Conservation (phyloP, 1,140 invertebrate genomes). For the Solen grandis region DNA sequence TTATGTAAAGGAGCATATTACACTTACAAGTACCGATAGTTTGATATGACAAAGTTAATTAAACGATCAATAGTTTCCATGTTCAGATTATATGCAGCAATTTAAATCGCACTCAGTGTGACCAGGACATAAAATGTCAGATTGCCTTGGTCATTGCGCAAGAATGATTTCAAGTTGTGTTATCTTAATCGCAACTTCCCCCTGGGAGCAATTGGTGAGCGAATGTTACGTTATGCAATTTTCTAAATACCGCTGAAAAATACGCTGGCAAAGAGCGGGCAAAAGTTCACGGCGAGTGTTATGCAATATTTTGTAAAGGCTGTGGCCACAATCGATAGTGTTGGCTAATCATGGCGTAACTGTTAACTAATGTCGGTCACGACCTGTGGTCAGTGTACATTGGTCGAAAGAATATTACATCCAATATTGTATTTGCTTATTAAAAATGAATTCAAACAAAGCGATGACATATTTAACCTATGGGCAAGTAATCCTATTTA, state of each 20-base stretch:
- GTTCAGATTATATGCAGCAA: too few relatives aligned
- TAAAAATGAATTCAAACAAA: not conserved
- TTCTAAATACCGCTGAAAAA: slow-evolving; percentile 47
- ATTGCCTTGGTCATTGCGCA: too few relatives aligned
- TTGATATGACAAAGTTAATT: too few relatives aligned
- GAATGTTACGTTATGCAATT: slow-evolving; percentile 49
- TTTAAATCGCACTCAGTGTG: too few relatives aligned
- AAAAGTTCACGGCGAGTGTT: slow-evolving; percentile 23
- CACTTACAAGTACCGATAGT: too few relatives aligned
- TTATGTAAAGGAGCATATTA: too few relatives aligned
- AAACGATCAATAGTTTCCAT: too few relatives aligned
- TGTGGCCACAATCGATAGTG: slow-evolving; percentile 24
- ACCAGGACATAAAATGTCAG: too few relatives aligned
- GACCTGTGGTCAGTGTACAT: not conserved
- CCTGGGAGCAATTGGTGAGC: too few relatives aligned
- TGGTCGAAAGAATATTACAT: not conserved
- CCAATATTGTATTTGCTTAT: not conserved
- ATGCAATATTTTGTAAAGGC: slow-evolving; percentile 43
- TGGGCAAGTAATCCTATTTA: not conserved
- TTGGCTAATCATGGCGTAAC: slow-evolving; percentile 39
- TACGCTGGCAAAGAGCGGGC: slow-evolving; percentile 2
- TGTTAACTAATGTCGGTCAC: slow-evolving; percentile 32
- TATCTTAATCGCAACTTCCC: too few relatives aligned
- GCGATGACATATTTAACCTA: not conserved
- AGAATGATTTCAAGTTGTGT: too few relatives aligned